These are phyloP conservation scores for Crematogaster levior DNA, from an alignment of 2,888 invertebrate genomes.

Conservation along the genomic window DNA sequence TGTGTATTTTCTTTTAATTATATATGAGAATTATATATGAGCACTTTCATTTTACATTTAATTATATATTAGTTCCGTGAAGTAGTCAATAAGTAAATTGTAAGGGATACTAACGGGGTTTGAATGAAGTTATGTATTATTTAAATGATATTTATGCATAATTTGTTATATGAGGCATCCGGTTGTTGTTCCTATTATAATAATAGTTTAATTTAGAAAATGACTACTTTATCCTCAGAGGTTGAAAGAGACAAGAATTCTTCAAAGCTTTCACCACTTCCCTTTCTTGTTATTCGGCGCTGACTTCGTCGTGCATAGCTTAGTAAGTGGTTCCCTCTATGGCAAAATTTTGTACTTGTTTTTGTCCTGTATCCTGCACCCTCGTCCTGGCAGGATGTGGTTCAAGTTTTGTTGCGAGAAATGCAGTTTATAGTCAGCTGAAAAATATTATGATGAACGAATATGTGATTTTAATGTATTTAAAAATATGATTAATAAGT, in stretches of 20 bases:
- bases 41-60: background rate
- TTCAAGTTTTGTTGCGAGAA: background rate
- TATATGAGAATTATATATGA: background rate
- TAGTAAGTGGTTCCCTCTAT: conserved; percentile 80
- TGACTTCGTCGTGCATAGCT: conserved; percentile 73
- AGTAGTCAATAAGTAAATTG: background rate
- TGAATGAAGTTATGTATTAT: background rate
- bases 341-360: conserved; percentile 70
- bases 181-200: background rate
- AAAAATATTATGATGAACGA: background rate
- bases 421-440: background rate
- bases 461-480: background rate
- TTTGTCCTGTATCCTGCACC: conserved; percentile 67
- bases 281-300: conserved; percentile 79
- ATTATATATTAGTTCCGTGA: background rate
- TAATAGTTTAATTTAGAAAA: conserved; percentile 61
- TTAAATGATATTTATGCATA: background rate
- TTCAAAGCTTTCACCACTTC: conserved; percentile 77
- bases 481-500: background rate
- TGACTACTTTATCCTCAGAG: conserved; percentile 80
- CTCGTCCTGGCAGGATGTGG: conserved; percentile 40
- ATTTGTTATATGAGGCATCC: background rate
- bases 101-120: background rate
- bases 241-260: conserved; percentile 76
- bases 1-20: background rate